Conservation (phyloP, 2,797 vertebrate species). For the Erethizon dorsatum region DNA sequence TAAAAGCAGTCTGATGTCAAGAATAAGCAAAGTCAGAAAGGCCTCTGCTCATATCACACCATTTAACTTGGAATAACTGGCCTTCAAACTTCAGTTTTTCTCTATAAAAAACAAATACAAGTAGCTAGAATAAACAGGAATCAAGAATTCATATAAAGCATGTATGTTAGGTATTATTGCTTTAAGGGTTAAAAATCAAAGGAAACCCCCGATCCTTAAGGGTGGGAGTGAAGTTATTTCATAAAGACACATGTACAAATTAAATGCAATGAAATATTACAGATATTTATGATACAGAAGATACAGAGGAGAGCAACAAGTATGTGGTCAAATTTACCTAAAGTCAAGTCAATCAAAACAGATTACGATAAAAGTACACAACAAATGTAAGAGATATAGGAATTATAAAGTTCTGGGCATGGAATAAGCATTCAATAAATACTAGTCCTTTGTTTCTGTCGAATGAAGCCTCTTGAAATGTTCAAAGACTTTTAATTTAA, state of each 20-base stretch:
- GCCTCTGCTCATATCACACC: neutral
- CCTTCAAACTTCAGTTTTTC: neutral
- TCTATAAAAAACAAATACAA: neutral
- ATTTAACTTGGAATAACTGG: neutral
- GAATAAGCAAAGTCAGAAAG: neutral
- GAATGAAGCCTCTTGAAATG: conserved; percentile 31
- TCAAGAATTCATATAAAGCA: conserved; percentile 28
- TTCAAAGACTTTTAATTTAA: conserved; percentile 24
- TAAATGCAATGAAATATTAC: neutral
- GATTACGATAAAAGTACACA: neutral
- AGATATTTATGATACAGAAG: neutral
- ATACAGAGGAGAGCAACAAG: neutral
- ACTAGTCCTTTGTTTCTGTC: neutral
- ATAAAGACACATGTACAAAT: neutral
- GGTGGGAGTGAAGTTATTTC: neutral
- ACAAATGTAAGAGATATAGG: neutral
- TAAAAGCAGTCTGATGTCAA: neutral
- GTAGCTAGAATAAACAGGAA: neutral
- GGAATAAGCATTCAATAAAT: neutral
- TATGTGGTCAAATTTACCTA: neutral
- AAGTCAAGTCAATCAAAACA: conserved; percentile 26
- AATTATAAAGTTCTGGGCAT: neutral
- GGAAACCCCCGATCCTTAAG: neutral
- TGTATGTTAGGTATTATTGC: neutral
- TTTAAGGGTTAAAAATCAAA: neutral